These are phyloP conservation scores for Melolontha melolontha DNA, from an alignment of 2,888 invertebrate genomes.

Conservation along the genomic window DNA sequence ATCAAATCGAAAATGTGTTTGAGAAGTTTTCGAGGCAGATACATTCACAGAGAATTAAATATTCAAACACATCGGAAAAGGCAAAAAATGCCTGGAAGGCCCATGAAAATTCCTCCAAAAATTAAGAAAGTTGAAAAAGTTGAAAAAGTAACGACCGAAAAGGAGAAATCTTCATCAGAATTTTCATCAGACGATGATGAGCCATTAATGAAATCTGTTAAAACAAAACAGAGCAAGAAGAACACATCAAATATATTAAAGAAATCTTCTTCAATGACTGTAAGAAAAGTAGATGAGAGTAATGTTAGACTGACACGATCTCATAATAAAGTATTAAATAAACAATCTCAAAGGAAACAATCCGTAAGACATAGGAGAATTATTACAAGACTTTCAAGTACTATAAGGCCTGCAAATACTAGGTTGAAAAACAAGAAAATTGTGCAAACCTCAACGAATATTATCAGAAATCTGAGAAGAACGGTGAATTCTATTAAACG, in stretches of 20 bases:
- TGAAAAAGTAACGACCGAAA: slow-evolving; percentile 39
- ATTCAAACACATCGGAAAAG: slow-evolving; percentile 30
- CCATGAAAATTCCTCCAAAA: neutral
- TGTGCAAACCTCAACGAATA: slow-evolving; percentile 17
- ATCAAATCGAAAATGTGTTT: slow-evolving; percentile 64
- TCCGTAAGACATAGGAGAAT: slow-evolving; percentile 25
- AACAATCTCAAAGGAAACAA: slow-evolving; percentile 35
- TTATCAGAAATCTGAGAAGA: slow-evolving; percentile 33
- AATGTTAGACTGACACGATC: slow-evolving; percentile 20
- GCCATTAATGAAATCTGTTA: slow-evolving; percentile 59
- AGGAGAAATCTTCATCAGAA: slow-evolving; percentile 54
- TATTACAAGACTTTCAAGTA: slow-evolving; percentile 37
- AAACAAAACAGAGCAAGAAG: slow-evolving; percentile 49
- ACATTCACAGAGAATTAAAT: slow-evolving; percentile 61
- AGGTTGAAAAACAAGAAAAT: slow-evolving; percentile 36
- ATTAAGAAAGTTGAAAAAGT: slow-evolving; percentile 32
- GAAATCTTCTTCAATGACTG: neutral
- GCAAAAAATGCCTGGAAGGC: neutral
- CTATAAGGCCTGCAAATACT: slow-evolving; percentile 15
- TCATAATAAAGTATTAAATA: slow-evolving; percentile 16
- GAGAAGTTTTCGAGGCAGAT: slow-evolving; percentile 64
- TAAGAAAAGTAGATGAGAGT: slow-evolving; percentile 1
- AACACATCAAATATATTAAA: slow-evolving; percentile 33
- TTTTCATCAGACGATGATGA: slow-evolving; percentile 71
- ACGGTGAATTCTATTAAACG: slow-evolving; percentile 23